Evolutionary conservation across 2,888 invertebrate genomes (phyloP), one percentile per base, ranked within the genome.

Genomic region (Nomada fucata): DNA sequence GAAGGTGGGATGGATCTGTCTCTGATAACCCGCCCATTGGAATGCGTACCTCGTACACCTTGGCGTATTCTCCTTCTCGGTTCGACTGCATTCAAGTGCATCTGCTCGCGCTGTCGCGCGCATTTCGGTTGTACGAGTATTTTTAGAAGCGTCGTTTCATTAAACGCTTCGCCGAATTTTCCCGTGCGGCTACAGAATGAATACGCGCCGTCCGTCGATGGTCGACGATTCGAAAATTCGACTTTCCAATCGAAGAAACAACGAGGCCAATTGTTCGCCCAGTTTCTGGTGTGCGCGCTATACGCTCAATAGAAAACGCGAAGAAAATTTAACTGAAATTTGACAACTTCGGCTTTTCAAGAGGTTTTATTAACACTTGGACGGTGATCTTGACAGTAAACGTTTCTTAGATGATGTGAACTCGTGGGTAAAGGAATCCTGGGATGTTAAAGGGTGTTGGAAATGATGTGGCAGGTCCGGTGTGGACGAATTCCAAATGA

Each of bases 1-100:
- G 91, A 92, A 91, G 92, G 92, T 91, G 91, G 92, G 92, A 92
- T 91, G 92, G 91, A 92, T 93, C 89, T 90, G 90, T 90, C 92
- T 91, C 91, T 93, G 93, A 93, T 93, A 93, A 93, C 91, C 92
- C 92, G 92, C 91, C 91, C 92, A 91, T 91, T 83, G 93, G 93
- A 92, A 93, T 93, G 92, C 90, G 88, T 90, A 89, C 91, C 90
- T 89, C 91, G 91, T 91, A 90, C 91, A 89, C 90, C 91, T 91
- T 90, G 89, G 91, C 88, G 85, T 91, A 89, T 91, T 89, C 88
- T 82, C 86, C 84, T 87, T 87, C 89, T 89, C 85, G 85, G 74
- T 86, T 84, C 88, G 76, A 82, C 84, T 72, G 83, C 79, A 82
- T 79, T 82, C 81, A 76, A 86, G 77, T 88, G 86, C 85, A 86